Evolutionary conservation across 2,113 vertebrate species (phyloP).

Genomic region (Tachycineta bicolor): DNA sequence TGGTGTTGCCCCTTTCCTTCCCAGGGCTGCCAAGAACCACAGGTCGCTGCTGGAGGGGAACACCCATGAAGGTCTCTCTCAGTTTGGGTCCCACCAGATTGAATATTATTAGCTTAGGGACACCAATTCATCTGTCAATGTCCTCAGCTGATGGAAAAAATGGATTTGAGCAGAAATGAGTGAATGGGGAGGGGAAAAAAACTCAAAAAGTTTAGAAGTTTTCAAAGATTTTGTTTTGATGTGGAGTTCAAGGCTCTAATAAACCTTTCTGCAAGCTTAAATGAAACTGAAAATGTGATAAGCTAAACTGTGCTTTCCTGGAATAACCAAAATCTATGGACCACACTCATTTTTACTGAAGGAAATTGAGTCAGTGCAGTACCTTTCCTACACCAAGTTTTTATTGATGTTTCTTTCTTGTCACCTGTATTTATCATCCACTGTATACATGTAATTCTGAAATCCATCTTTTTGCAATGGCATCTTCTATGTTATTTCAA

Average conservation of each 20-base stretch:
- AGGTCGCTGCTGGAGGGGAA: not conserved
- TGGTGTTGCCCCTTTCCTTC: not conserved
- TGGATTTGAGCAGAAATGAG: not conserved
- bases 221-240: not conserved
- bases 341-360: not conserved
- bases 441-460: not conserved
- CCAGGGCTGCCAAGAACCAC: constrained; percentile 23
- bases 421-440: not conserved
- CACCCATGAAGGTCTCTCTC: not conserved
- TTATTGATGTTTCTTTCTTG: not conserved
- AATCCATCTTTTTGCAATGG: not conserved
- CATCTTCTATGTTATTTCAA: not conserved
- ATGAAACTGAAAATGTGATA: not conserved
- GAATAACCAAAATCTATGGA: not conserved
- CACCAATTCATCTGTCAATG: not conserved
- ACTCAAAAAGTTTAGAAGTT: not conserved
- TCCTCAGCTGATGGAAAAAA: not conserved
- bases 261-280: not conserved
- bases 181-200: accelerated
- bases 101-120: not conserved
- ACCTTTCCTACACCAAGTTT: not conserved
- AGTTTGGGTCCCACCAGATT: not conserved
- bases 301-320: not conserved
- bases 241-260: not conserved
- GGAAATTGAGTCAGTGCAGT: not conserved